These are phyloP conservation scores for Diplogasteroides magnus DNA, from an alignment of 1,140 invertebrate species.

Conservation along the genomic window DNA sequence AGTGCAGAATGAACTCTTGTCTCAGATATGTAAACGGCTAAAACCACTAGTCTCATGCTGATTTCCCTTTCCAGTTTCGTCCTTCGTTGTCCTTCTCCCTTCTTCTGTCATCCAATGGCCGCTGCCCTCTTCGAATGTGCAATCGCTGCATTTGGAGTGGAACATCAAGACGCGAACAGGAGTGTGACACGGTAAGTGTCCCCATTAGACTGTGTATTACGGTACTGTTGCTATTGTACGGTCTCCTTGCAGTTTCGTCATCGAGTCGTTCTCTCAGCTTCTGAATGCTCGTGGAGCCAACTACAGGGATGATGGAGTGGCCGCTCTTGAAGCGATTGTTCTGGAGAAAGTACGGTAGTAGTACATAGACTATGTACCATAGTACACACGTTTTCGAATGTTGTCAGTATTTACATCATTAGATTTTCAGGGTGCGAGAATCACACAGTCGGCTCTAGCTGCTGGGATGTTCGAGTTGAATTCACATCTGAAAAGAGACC, in stretches of 20 bases:
- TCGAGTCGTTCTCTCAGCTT: not conserved
- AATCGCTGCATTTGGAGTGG: not conserved
- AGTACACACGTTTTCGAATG: not conserved
- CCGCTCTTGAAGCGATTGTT: not conserved
- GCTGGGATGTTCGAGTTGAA: not conserved
- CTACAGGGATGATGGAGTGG: not conserved
- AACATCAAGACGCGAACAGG: not conserved
- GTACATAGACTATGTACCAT: no score
- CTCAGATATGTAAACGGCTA: not conserved
- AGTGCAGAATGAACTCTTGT: no score
- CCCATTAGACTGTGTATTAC: not conserved
- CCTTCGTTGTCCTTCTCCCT: not conserved
- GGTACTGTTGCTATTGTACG: not conserved
- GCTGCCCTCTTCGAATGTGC: not conserved
- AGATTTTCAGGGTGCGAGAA: not conserved
- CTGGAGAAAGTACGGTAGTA: not conserved
- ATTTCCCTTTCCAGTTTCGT: constrained; percentile 59
- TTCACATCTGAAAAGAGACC: not conserved
- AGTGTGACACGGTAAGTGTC: not conserved
- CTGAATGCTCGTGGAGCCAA: not conserved
- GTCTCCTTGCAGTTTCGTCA: not conserved
- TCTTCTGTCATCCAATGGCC: not conserved
- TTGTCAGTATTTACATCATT: no score
- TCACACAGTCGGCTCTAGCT: not conserved
- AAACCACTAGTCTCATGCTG: no score